Evolutionary conservation across 2,797 vertebrate genomes (phyloP).

Genomic region (Hybognathus amarus): DNA sequence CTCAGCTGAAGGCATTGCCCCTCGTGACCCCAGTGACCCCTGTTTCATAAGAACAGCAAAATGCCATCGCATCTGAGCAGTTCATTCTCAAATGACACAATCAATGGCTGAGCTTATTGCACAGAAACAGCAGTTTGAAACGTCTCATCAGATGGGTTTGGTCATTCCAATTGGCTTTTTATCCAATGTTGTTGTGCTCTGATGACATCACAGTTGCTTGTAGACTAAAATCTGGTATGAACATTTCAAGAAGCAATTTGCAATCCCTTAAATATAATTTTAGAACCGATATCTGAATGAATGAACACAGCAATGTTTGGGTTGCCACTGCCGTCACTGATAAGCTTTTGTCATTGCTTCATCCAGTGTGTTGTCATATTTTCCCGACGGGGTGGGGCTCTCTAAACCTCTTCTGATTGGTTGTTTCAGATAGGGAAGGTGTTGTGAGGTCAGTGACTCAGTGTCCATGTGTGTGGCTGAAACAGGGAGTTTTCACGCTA

Average conservation of each 20-base stretch:
- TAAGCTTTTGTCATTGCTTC: background rate
- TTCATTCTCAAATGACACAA: background rate
- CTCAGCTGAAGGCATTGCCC: background rate
- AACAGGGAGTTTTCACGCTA: background rate
- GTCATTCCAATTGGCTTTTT: background rate
- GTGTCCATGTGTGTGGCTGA: slow-evolving; percentile 27
- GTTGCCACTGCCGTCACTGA: background rate
- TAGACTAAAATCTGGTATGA: background rate
- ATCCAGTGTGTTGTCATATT: slow-evolving; percentile 35
- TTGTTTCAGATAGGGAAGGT: background rate
- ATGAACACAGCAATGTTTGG: background rate
- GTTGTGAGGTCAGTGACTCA: slow-evolving; percentile 25
- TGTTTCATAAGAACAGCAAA: background rate
- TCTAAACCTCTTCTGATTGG: slow-evolving; percentile 53
- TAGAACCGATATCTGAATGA: background rate
- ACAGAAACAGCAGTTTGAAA: slow-evolving; percentile 1
- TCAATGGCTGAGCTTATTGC: slow-evolving; percentile 19
- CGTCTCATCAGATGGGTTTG: background rate
- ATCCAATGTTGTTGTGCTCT: background rate
- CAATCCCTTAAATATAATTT: background rate
- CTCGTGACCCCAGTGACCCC: background rate
- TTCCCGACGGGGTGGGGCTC: slow-evolving; percentile 8
- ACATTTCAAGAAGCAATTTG: background rate
- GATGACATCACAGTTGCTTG: background rate
- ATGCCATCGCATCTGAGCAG: background rate